Percentiles rank a stretch among this genome's conserved stretches.
phyloP scores from a whole-genome alignment of 2,888 invertebrate genomes.

The Ptychoptera albimana region DNA sequence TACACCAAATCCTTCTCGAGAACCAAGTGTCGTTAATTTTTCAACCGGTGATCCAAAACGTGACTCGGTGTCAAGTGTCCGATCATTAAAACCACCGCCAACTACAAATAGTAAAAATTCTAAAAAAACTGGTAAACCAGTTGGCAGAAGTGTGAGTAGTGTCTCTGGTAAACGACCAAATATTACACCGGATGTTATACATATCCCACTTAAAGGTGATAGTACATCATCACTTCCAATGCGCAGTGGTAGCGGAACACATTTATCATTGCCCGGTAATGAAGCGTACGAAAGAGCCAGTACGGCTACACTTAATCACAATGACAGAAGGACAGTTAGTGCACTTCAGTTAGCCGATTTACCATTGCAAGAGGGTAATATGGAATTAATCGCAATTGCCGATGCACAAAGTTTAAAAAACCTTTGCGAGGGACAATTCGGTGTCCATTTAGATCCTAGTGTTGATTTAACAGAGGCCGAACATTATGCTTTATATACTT shows the following conservation, averaged over 20 bases:
- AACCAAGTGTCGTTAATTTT: conserved; percentile 23
- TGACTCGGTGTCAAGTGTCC: conserved; percentile 17
- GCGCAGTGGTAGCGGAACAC: conserved; percentile 22
- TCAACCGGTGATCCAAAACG: conserved; percentile 21
- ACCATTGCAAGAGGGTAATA: conserved; percentile 32
- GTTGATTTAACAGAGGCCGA: conserved; percentile 73
- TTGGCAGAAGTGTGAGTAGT: conserved; percentile 43
- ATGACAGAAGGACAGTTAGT: conserved; percentile 29
- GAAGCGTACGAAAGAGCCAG: conserved; percentile 30
- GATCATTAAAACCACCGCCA: conserved; percentile 21
- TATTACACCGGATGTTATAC: conserved; percentile 43
- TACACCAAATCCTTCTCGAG: conserved; percentile 19
- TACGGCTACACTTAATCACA: conserved; percentile 25
- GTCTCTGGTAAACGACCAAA: conserved; percentile 42
- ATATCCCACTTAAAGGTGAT: conserved; percentile 47
- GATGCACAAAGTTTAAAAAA: conserved; percentile 30
- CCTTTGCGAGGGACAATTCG: conserved; percentile 28
- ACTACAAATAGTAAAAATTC: conserved; percentile 9
- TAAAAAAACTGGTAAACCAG: conserved; percentile 31
- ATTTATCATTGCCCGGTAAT: conserved; percentile 32
- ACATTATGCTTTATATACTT: conserved; percentile 74
- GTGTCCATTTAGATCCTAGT: conserved; percentile 32
- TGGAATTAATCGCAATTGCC: conserved; percentile 40
- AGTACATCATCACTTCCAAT: conserved; percentile 29
- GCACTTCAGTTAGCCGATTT: conserved; percentile 30